A percentile compares a stretch with the other conserved stretches of the same genome.
Conservation (phyloP, 2,797 vertebrate genomes). For the Sciurus carolinensis region DNA sequence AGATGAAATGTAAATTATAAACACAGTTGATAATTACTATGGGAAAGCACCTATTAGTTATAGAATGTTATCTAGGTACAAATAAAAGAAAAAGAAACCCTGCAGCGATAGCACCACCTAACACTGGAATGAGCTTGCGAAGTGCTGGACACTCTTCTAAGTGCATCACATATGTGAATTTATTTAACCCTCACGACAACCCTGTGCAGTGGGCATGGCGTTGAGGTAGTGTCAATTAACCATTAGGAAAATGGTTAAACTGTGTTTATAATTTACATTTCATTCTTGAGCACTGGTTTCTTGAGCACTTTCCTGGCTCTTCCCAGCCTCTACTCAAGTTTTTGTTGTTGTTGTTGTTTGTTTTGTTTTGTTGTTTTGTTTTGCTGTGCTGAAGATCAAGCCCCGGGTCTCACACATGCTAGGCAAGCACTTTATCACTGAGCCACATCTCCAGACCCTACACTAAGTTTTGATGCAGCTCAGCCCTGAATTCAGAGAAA, state of each 20-base stretch:
- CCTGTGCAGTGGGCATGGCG: neutral
- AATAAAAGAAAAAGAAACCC: neutral
- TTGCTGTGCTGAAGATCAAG: neutral
- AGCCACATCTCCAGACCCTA: neutral
- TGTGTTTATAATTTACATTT: neutral
- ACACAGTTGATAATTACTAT: slow-evolving; percentile 18
- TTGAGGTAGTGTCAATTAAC: neutral
- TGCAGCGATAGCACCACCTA: neutral
- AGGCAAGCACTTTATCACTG: neutral
- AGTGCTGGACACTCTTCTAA: neutral
- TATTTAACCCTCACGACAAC: neutral
- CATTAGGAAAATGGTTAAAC: neutral
- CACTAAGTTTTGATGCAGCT: neutral
- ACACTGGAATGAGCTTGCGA: neutral
- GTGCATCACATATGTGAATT: neutral
- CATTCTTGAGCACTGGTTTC: neutral
- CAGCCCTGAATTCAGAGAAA: neutral
- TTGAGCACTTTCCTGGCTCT: neutral
- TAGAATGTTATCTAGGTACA: slow-evolving; percentile 10
- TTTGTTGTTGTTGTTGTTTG: too few species aligned
- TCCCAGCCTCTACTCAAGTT: neutral
- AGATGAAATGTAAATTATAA: neutral
- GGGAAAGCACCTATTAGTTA: neutral
- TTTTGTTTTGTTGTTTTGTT: too few species aligned
- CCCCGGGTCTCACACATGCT: neutral